Evolutionary conservation across 2,113 vertebrate species (phyloP), one percentile per base, ranked within the genome.

Genomic region (Puffinus mauretanicus): DNA sequence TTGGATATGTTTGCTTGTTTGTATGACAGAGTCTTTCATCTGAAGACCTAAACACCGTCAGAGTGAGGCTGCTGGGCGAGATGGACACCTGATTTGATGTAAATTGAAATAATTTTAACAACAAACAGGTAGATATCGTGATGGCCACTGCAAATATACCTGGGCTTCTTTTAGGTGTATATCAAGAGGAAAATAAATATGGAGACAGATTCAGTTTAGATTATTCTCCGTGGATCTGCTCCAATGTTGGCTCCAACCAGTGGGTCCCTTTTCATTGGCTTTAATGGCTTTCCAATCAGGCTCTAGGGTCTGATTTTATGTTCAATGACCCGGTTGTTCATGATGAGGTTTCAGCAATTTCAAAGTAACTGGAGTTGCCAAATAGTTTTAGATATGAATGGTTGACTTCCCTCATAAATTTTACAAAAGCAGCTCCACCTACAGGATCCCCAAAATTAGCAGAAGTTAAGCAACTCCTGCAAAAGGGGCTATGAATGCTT

Each of bases 161-260:
- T 69, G 15, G 30, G 7, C 11, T 85, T 61, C 32, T 84, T 91
- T 82, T 34, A 69, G 62, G 7, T 47, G 73, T 84, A 72, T 85
- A 82, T 95, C 78, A 94, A 82, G 78, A 95, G 49, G 84, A 93
- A 96, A 91, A 94, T 70, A 95, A 95, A 96, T 62, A 87, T 40
- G 78, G 57, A 91, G 89, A 77, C 62, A 93, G 46, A 58, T 91
- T 94, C 12, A 13, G 58, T 77, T 94, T 87, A 62, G 49, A 85
- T 91, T 94, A 77, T 76, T 73, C 84, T 60, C 84, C 0, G 0
- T 44, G 71, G 87, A 76, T 66, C 38, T 87, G 62, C 66, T 95
- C 58, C 52, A 75, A 2, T 21, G n/a, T 29, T 93, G 70, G 42
- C 46, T 80, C 20, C n/a, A 87, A 51, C 21, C 81, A 91, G 29